These are phyloP conservation scores for Saguinus imperator DNA, from an alignment of 2,113 vertebrate genomes.

Conservation along the genomic window DNA sequence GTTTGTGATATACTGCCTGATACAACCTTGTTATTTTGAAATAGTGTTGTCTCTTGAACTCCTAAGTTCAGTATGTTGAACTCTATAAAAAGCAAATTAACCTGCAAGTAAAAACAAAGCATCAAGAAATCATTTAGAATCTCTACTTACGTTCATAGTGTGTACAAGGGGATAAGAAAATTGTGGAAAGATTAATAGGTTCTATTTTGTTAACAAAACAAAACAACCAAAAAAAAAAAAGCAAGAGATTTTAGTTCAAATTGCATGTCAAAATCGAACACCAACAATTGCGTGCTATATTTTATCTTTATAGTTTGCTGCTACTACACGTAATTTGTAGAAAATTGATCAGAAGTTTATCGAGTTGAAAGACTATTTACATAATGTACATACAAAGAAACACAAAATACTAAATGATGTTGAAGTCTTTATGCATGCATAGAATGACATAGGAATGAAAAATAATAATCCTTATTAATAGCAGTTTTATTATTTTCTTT, in stretches of 20 bases:
- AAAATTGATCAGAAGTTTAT: neutral
- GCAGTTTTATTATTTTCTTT: slow-evolving; percentile 33
- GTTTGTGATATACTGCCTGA: neutral
- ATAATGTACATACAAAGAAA: neutral
- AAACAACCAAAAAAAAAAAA: neutral
- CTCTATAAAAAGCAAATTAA: slow-evolving; percentile 29
- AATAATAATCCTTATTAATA: neutral
- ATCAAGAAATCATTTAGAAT: slow-evolving; percentile 1
- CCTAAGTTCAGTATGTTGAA: slow-evolving; percentile 2
- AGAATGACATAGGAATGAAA: neutral
- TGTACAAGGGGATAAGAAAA: neutral
- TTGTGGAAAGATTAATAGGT: neutral
- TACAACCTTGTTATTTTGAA: neutral
- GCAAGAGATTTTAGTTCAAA: neutral
- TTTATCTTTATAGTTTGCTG: neutral
- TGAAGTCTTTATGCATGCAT: slow-evolving; percentile 11
- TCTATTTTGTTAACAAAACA: neutral
- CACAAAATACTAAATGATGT: neutral
- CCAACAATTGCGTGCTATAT: neutral
- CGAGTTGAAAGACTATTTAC: slow-evolving; percentile 29
- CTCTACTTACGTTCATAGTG: neutral
- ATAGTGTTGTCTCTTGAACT: neutral
- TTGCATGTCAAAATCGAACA: neutral
- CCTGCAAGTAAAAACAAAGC: neutral
- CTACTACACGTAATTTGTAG: neutral